Evolutionary conservation across 2,888 invertebrate species (phyloP).

Genomic region (Drosophila diplacantha): DNA sequence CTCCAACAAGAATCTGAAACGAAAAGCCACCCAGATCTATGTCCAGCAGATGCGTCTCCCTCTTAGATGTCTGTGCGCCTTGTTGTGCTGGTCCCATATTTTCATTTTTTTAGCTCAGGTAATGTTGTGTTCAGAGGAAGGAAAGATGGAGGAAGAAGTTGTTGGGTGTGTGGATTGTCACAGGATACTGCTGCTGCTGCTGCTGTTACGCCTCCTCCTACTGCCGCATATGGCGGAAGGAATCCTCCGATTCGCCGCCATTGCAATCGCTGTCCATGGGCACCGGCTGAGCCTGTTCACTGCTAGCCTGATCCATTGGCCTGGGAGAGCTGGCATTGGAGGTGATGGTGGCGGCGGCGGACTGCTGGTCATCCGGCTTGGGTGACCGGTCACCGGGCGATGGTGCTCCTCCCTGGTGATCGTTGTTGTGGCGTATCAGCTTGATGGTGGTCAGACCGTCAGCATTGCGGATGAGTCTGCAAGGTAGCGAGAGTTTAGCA

Average conservation of each 20-base stretch:
- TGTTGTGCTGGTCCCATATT: conserved; percentile 46
- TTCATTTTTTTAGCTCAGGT: conserved; percentile 34
- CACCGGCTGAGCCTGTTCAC: conserved; percentile 49
- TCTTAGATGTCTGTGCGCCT: conserved; percentile 32
- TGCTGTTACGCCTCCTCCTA: conserved; percentile 25
- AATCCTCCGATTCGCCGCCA: conserved; percentile 56
- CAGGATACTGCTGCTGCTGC: conserved; percentile 17
- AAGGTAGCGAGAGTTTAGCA: conserved; percentile 31
- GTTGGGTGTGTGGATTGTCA: conserved; percentile 27
- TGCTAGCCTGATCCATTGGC: conserved; percentile 51
- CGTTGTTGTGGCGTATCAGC: conserved; percentile 77
- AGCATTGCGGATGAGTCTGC: conserved; percentile 77
- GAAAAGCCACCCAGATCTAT: conserved; percentile 40
- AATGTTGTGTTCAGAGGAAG: conserved; percentile 28
- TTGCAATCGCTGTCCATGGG: conserved; percentile 64
- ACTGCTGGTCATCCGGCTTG: conserved; percentile 45
- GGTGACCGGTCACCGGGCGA: conserved; percentile 39
- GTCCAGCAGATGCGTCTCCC: conserved; percentile 29
- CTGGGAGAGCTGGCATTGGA: conserved; percentile 41
- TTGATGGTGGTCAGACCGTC: conserved; percentile 78
- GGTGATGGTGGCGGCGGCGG: conserved; percentile 4
- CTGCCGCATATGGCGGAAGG: conserved; percentile 65
- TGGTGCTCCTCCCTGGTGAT: conserved; percentile 41
- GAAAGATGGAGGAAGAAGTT: conserved; percentile 3
- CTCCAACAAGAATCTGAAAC: conserved; percentile 4